Evolutionary conservation across 1,140 invertebrate species (phyloP), one percentile per base, ranked within the genome.

Genomic region (Olivierus martensii): DNA sequence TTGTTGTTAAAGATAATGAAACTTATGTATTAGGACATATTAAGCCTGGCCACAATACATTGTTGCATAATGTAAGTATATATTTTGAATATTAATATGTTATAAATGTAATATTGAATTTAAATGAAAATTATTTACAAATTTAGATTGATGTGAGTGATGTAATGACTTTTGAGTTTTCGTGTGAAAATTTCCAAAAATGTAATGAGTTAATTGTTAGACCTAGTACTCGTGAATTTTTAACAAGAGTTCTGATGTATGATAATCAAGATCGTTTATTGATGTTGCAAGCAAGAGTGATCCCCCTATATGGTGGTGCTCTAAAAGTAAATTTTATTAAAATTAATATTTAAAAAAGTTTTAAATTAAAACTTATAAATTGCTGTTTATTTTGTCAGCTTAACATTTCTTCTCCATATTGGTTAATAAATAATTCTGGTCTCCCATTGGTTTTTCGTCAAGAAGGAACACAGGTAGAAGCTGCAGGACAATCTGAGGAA

Each of bases 401-500:
- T 49, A 79, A 77, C 43, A 75, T 96, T 14, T 83, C 78, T 54
- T 84, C 87, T 18, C 83, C 84, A 1, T 95, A 85, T 71, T 98
- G 94, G 93, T 79, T 99, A 58, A 79, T 98, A 22, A 98, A 99
- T 68, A 87, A 87, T 68, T 90, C 88, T 14, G 93, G 92, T 0
- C 72, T 98, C 38, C 91, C 93, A 1, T 67, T 98, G n/a, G 81
- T 97, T 18, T 92, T 94, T 66, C 79, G 81, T 62, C 92, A 96
- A 71, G 90, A 94, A 67, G 87, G 87, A 9, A 78, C 62, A 36
- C 49, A 60, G 18, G 63, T 70, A 3, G 86, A 90, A 63, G 81
- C 85, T 47, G 87, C 92, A 3, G 94, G 93, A 10, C 94, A 99
- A 71, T 89, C 85, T 67, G 81, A 83, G 49, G 93, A 98, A 67